Conservation (phyloP, 2,888 invertebrate species). For the Linnaemya tessellans region DNA sequence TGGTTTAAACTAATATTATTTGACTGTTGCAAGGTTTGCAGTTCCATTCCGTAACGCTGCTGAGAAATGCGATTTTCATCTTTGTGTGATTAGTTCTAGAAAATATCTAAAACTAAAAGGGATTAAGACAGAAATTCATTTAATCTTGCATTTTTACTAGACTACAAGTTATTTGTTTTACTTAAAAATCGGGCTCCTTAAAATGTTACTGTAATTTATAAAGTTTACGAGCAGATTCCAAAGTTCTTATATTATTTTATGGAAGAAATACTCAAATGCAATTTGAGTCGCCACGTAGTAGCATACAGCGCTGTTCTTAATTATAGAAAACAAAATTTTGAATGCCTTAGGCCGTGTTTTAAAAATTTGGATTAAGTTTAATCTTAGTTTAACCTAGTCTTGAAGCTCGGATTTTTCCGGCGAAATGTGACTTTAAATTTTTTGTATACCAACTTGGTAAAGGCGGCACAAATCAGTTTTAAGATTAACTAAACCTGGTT, state of each 20-base stretch:
- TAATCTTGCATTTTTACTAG: slow-evolving; percentile 50
- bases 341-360: too few species aligned
- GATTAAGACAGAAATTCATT: slow-evolving; percentile 1
- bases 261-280: neutral
- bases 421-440: too few species aligned
- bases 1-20: slow-evolving; percentile 37
- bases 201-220: slow-evolving; percentile 60
- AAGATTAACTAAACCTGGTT: too few species aligned
- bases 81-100: slow-evolving; percentile 30
- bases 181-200: slow-evolving; percentile 56
- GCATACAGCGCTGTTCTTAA: neutral
- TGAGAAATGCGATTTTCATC: slow-evolving; percentile 11
- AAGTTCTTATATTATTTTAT: slow-evolving; percentile 32
- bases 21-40: slow-evolving; percentile 65
- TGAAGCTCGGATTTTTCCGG: too few species aligned
- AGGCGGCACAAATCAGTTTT: too few species aligned
- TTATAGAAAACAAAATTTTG: neutral
- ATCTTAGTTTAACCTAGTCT: too few species aligned
- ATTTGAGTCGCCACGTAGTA: neutral
- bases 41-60: slow-evolving; percentile 57
- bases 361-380: too few species aligned
- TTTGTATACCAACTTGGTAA: too few species aligned
- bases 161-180: slow-evolving; percentile 38
- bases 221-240: slow-evolving; percentile 60
- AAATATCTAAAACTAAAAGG: slow-evolving; percentile 36